phyloP scores from a whole-genome alignment of 2,888 invertebrate genomes.

The Allygus modestus region DNA sequence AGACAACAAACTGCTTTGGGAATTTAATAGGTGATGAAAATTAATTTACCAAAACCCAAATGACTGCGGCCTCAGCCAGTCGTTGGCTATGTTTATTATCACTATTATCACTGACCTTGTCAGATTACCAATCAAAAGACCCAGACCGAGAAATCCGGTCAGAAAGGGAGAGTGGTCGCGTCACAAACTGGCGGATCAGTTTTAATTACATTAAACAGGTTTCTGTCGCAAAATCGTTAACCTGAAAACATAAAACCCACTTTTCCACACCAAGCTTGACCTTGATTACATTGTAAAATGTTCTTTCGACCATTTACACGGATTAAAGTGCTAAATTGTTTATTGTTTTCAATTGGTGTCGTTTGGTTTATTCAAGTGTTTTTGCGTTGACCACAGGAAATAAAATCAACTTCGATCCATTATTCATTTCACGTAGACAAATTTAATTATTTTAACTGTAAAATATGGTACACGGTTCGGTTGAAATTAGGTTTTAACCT shows the following conservation, averaged over 20 bases:
- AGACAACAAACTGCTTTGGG: too few relatives aligned
- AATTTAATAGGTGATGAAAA: too few relatives aligned
- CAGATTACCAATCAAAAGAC: not conserved
- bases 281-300: conserved; percentile 2
- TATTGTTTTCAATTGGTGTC: too few relatives aligned
- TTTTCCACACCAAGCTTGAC: not conserved
- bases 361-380: too few relatives aligned
- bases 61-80: not conserved
- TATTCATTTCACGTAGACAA: too few relatives aligned
- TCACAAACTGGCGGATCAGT: not conserved
- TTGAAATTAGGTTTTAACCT: too few relatives aligned
- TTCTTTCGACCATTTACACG: too few relatives aligned
- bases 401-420: too few relatives aligned
- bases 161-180: not conserved
- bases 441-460: too few relatives aligned
- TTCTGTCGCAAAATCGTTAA: conserved; percentile 42
- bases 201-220: conserved; percentile 35
- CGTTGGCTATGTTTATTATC: not conserved
- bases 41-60: not conserved
- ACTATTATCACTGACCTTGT: not conserved
- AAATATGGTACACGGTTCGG: too few relatives aligned
- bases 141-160: not conserved
- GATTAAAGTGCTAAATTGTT: too few relatives aligned
- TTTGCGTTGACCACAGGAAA: too few relatives aligned
- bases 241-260: conserved; percentile 22